Percentiles rank a stretch among this genome's conserved stretches.
These are phyloP conservation scores for Leptinotarsa haldemani DNA, from an alignment of 2,888 invertebrate species.

Conservation along the genomic window DNA sequence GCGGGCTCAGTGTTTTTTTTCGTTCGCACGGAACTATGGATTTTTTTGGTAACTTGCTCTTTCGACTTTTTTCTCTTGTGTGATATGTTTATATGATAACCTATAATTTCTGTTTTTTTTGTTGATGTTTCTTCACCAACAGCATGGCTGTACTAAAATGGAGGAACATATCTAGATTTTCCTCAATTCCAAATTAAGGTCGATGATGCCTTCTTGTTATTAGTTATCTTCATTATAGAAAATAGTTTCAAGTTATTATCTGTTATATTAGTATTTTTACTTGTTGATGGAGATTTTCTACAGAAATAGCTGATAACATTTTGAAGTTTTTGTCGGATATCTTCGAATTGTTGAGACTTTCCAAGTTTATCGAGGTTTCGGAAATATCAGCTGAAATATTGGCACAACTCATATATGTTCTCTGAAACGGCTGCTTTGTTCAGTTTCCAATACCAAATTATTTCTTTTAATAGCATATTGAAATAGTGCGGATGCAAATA, in stretches of 20 bases:
- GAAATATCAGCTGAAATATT: constrained; percentile 55
- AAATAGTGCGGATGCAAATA: constrained; percentile 13
- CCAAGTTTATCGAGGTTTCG: constrained; percentile 52
- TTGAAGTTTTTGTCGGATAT: constrained; percentile 17
- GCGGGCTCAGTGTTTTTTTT: too few species aligned
- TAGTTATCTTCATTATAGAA: neutral
- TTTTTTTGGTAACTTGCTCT: too few species aligned
- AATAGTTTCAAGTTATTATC: constrained; percentile 6
- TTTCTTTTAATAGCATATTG: constrained; percentile 10
- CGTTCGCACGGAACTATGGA: too few species aligned
- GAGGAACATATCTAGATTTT: constrained; percentile 15
- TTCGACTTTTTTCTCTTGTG: too few species aligned
- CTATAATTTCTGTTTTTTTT: too few species aligned
- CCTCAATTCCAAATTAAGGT: neutral
- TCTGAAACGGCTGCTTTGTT: constrained; percentile 50
- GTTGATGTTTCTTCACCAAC: too few species aligned
- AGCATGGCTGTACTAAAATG: neutral
- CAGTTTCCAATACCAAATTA: constrained; percentile 28
- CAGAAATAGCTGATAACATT: neutral
- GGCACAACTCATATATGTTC: constrained; percentile 54
- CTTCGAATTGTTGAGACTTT: constrained; percentile 31
- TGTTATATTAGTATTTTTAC: constrained; percentile 14
- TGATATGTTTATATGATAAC: too few species aligned
- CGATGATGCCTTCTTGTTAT: constrained; percentile 14
- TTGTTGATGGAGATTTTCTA: constrained; percentile 15